phyloP scores from a whole-genome alignment of 2,888 invertebrate species.

The Habroteleia sp. region DNA sequence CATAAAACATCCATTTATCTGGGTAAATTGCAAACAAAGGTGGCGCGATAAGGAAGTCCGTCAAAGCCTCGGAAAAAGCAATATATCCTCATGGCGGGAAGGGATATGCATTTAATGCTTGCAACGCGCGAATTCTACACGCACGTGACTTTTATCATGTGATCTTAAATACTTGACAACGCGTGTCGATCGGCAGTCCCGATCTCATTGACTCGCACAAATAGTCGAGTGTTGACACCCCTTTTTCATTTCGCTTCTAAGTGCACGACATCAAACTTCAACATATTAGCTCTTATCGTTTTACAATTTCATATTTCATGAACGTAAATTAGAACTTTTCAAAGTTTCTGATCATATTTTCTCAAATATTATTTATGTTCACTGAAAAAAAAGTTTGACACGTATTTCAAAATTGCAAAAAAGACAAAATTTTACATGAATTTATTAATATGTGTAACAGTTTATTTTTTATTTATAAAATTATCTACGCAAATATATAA shows the following conservation, averaged over 20 bases:
- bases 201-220: constrained; percentile 73
- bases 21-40: constrained; percentile 58
- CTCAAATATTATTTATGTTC: too few relatives aligned
- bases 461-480: too few relatives aligned
- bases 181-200: constrained; percentile 74
- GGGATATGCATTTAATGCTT: constrained; percentile 59
- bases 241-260: constrained; percentile 52
- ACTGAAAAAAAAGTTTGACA: too few relatives aligned
- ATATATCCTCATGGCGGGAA: constrained; percentile 69
- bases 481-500: too few relatives aligned
- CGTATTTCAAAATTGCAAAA: too few relatives aligned
- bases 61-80: constrained; percentile 74
- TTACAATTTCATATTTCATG: constrained; percentile 17
- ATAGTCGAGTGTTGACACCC: constrained; percentile 66
- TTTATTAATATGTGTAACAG: too few relatives aligned
- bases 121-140: constrained; percentile 69
- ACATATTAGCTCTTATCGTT: constrained; percentile 47
- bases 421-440: too few relatives aligned
- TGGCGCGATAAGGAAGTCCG: constrained; percentile 54
- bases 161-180: constrained; percentile 78
- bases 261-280: constrained; percentile 18
- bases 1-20: constrained; percentile 46
- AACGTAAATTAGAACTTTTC: too few relatives aligned
- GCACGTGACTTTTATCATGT: constrained; percentile 77
- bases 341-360: neutral